Evolutionary conservation across 2,888 invertebrate species (phyloP), one percentile per base, ranked within the genome.

Genomic region (Rotaria magnacalcarata): DNA sequence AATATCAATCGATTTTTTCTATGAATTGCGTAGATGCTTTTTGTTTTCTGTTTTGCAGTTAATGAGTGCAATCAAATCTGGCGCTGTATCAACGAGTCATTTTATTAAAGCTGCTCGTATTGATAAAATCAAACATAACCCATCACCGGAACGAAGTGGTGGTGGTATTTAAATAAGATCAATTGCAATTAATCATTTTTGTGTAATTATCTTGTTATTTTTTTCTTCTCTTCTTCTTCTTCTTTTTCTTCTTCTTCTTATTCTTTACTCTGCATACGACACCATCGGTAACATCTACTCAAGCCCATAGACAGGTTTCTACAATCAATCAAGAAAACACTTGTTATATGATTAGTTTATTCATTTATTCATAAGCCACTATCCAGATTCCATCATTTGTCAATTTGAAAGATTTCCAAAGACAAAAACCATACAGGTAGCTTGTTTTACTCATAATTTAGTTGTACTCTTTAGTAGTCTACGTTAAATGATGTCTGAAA

Each of bases 1-100:
- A 67, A 67, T 34, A 19, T 54, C 7, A 54, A 6, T 21, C 21
- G 5, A 19, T 54, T 54, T 21, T 21, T 19, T 21, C 50, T 11
- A 6, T 54, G 5, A 54, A 54, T 19, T 54, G 4, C 3, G 1
- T 27, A 27, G 1, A 34, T 0, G 19, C 3, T 1, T 7, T 6
- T 67, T 34, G 34, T 34, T 19, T 27, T 27, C 11, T 19, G 47
- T 50, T 74, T 88, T 90, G 86, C 90, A 98, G 97, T 95, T 99
- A 94, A 99, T 98, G 96, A 96, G 96, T 24, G 97, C 97, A 16
- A 94, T 99, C 89, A 98, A 98, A 92, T 95, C 96, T 0, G 99
- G 99, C 16, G 95, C 95, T 90, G 95, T 99, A 88, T 94, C 96
- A 4, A 95, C 96, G 91, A 97, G 96, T 27, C 93, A 98, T 87